Percentiles rank a stretch among this genome's conserved stretches.
These are phyloP conservation scores for Lycorma delicatula DNA, from an alignment of 1,140 invertebrate species.

Conservation along the genomic window DNA sequence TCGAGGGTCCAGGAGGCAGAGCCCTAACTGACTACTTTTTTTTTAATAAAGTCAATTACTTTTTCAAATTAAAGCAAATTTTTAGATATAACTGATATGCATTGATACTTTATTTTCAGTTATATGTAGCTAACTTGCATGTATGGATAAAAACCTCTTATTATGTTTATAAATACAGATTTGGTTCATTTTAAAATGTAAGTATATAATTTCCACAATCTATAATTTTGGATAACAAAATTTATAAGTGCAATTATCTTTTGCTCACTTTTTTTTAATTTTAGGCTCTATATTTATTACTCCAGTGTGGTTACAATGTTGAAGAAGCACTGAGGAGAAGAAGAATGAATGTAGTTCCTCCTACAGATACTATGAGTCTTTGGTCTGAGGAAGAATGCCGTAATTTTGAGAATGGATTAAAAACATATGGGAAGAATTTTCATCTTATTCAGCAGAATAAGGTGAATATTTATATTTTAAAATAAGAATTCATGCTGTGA, in stretches of 20 bases:
- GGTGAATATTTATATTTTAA: constrained; percentile 41
- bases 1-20: too few species aligned
- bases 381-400: constrained; percentile 98
- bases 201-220: too few species aligned
- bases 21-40: too few species aligned
- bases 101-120: too few species aligned
- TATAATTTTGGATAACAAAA: not conserved
- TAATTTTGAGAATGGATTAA: constrained; percentile 91
- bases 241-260: not conserved
- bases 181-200: too few species aligned
- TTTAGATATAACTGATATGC: too few species aligned
- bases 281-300: constrained; percentile 72
- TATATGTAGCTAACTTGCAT: too few species aligned
- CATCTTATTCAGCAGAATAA: constrained; percentile 90
- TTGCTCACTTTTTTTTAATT: not conserved
- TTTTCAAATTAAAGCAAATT: too few species aligned
- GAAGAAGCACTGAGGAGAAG: constrained; percentile 84
- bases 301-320: constrained; percentile 89
- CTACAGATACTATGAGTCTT: constrained; percentile 65
- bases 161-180: too few species aligned
- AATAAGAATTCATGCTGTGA: not conserved
- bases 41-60: too few species aligned
- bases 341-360: constrained; percentile 65
- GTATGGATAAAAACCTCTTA: too few species aligned
- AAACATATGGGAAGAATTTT: constrained; percentile 93